phyloP scores from a whole-genome alignment of 2,888 invertebrate genomes.

The Agrotis segetum region DNA sequence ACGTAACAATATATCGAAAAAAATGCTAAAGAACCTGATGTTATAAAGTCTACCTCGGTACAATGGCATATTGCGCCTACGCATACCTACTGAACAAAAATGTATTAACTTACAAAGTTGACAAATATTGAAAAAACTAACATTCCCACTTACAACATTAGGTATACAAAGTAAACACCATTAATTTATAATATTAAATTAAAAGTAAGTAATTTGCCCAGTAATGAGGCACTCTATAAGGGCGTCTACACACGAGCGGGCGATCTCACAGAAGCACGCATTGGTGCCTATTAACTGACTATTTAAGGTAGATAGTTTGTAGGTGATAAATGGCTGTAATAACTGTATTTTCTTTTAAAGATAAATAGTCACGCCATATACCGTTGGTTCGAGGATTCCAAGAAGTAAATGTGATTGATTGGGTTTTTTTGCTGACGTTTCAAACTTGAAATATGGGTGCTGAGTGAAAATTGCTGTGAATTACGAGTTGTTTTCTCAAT shows the following conservation, averaged over 20 bases:
- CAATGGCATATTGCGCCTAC: not conserved
- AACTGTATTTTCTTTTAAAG: conserved; percentile 62
- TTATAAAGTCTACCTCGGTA: not conserved
- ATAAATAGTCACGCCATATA: conserved; percentile 46
- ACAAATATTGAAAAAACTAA: not conserved
- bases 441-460: conserved; percentile 27
- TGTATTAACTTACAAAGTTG: not conserved
- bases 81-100: not conserved
- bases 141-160: conserved; percentile 3
- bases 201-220: conserved; percentile 31
- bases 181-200: conserved; percentile 40
- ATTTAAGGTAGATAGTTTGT: conserved; percentile 60
- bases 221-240: conserved; percentile 50
- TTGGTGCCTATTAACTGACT: conserved; percentile 51
- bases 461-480: conserved; percentile 43
- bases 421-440: conserved; percentile 24
- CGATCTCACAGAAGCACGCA: conserved; percentile 31
- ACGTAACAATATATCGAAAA: not conserved
- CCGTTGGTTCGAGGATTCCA: conserved; percentile 34
- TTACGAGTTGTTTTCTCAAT: conserved; percentile 20
- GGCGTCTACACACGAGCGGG: conserved; percentile 27
- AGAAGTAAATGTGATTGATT: conserved; percentile 43
- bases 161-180: conserved; percentile 15
- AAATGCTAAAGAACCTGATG: not conserved
- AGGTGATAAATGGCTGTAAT: conserved; percentile 60